Base-by-base conservation (phyloP, 2,797 vertebrate genomes). In the Meriones psammophilus region DNA sequence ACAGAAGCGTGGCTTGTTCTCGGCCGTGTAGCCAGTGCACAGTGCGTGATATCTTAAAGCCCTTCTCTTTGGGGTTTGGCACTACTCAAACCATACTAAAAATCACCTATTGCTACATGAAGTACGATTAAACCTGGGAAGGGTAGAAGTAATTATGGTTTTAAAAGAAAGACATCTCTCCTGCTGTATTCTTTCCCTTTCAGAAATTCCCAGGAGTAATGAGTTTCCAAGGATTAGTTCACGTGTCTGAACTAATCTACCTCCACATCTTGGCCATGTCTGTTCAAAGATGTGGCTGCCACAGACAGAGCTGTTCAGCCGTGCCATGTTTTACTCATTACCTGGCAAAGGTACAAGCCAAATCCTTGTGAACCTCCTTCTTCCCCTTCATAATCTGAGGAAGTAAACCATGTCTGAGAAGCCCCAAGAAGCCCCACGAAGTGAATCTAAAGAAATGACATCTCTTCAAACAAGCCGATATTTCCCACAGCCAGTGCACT, bases 331-430 rank as follows among this genome's bases (percentile, higher is more conserved):
- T 97, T 88, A 97, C 88, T 97, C 95, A 96, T 97, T 98, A 97
- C 89, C 95, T 98, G 97, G 97, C 95, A 96, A 97, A 98, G 93
- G 86, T 91, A 93, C 94, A 95, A 97, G 97, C 97, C 97, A 97
- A 97, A 96, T 94, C 91, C 96, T 98, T 39, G 62, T 97, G 96
- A 97, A 95, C 91, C 91, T 95, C 88, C 36, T 98, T 94, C 96
- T 56, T 84, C 96, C 92, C 95, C 93, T 94, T 96, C 88, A 92
- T 94, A 93, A 88, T 91, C 97, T 93, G 81, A 91, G 95, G 97
- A 97, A 97, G 96, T 96, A 92, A 98, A 94, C 92, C 83, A 77
- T 94, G 96, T 95, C 81, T 0, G 78, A 95, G 95, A 96, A 97
- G 97, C 94, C 83, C 89, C 95, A 97, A 87, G 68, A 97, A 95